A percentile compares a stretch with the other conserved stretches of the same genome.
phyloP scores from a whole-genome alignment of 2,113 vertebrate species.

The Anoplopoma fimbria region DNA sequence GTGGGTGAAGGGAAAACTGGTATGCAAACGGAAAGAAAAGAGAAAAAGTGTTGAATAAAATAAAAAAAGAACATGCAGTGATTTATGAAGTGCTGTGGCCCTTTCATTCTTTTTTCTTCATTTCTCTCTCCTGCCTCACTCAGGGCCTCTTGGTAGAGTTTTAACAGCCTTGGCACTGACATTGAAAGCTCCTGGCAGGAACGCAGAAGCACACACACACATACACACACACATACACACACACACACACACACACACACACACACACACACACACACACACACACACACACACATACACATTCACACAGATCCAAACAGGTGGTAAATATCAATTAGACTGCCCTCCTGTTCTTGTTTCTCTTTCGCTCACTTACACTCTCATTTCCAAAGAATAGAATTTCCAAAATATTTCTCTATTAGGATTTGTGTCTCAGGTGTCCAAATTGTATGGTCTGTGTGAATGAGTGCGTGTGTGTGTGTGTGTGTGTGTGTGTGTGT shows the following conservation, averaged over 20 bases:
- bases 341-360: slow-evolving; percentile 54
- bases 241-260: slow-evolving; percentile 8
- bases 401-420: slow-evolving; percentile 54
- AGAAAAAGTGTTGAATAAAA: slow-evolving; percentile 49
- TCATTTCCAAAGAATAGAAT: slow-evolving; percentile 48
- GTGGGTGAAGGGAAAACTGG: slow-evolving; percentile 22
- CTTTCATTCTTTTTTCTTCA: slow-evolving; percentile 44
- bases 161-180: slow-evolving; percentile 72
- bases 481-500: slow-evolving; percentile 22
- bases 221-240: slow-evolving; percentile 2
- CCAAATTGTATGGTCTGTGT: slow-evolving; percentile 20
- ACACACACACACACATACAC: background rate
- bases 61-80: slow-evolving; percentile 49
- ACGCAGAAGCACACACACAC: slow-evolving; percentile 15
- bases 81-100: slow-evolving; percentile 77
- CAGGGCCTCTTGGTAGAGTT: slow-evolving; percentile 63
- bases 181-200: slow-evolving; percentile 65
- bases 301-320: slow-evolving; percentile 58
- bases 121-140: slow-evolving; percentile 55
- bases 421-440: slow-evolving; percentile 49
- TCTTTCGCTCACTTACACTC: slow-evolving; percentile 37
- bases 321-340: slow-evolving; percentile 78
- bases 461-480: slow-evolving; percentile 22
- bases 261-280: slow-evolving; percentile 1
- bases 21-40: slow-evolving; percentile 43